A percentile compares a stretch with the other conserved stretches of the same genome.
phyloP scores from a whole-genome alignment of 2,797 vertebrate genomes.

The Picus viridis region DNA sequence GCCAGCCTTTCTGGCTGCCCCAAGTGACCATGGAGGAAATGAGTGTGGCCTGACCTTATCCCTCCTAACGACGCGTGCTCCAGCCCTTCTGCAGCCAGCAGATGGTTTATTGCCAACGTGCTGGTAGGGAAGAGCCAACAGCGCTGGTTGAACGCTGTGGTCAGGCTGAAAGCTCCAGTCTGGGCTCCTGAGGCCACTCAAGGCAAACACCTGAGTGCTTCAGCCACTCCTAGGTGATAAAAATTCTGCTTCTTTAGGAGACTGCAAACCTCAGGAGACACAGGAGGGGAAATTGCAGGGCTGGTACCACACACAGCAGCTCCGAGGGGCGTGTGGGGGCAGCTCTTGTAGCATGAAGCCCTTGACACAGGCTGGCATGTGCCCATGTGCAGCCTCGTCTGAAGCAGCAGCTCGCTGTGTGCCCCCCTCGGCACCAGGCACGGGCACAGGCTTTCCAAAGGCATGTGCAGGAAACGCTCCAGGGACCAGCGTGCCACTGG shows the following conservation, averaged over 20 bases:
- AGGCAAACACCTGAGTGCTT: accelerated
- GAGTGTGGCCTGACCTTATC: background rate
- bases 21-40: background rate
- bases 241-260: background rate
- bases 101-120: background rate
- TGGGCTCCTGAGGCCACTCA: background rate
- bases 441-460: background rate
- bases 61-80: accelerated
- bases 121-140: accelerated
- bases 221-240: background rate
- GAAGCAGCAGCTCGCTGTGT: accelerated
- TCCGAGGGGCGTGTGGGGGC: background rate
- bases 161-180: background rate
- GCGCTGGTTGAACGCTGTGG: accelerated
- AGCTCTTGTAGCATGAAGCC: background rate
- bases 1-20: background rate
- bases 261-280: background rate
- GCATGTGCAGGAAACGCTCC: slow-evolving; percentile 25
- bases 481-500: slow-evolving; percentile 31
- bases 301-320: accelerated
- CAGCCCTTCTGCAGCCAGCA: background rate
- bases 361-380: background rate
- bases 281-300: background rate
- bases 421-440: background rate
- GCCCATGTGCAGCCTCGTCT: background rate